Conservation (phyloP, 2,888 invertebrate species). For the Imbricaverruca yamaguchii region DNA sequence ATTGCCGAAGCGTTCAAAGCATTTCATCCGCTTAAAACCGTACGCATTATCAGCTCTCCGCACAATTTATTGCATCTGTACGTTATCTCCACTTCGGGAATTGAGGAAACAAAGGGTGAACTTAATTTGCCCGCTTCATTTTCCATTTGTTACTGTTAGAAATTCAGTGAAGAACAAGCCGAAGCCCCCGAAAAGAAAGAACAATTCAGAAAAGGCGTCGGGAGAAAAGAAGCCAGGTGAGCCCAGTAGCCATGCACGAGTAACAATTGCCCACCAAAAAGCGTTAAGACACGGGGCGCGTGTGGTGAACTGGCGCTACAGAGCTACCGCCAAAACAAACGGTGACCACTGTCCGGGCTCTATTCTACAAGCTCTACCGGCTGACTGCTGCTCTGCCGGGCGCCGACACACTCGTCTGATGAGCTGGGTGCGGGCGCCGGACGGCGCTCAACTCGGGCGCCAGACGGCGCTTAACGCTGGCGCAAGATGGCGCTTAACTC, state of each 20-base stretch:
- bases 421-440: not conserved
- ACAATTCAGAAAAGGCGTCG: not conserved
- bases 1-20: not conserved
- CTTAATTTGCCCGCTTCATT: not conserved
- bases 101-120: not conserved
- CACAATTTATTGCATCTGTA: not conserved
- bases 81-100: not conserved
- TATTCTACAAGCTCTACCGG: slow-evolving; percentile 14
- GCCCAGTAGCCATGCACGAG: slow-evolving; percentile 17
- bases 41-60: no score
- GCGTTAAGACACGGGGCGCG: not conserved
- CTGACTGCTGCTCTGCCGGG: not conserved
- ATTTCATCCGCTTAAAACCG: no score
- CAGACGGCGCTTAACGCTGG: no score
- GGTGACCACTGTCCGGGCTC: not conserved
- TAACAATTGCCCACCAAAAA: not conserved
- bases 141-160: not conserved
- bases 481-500: no score
- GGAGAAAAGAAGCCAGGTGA: not conserved
- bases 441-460: no score
- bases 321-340: not conserved
- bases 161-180: not conserved
- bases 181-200: not conserved
- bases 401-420: not conserved
- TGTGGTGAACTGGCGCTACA: not conserved